Evolutionary conservation across 2,888 invertebrate genomes (phyloP).

Genomic region (Drosophila hawaiiensis): DNA sequence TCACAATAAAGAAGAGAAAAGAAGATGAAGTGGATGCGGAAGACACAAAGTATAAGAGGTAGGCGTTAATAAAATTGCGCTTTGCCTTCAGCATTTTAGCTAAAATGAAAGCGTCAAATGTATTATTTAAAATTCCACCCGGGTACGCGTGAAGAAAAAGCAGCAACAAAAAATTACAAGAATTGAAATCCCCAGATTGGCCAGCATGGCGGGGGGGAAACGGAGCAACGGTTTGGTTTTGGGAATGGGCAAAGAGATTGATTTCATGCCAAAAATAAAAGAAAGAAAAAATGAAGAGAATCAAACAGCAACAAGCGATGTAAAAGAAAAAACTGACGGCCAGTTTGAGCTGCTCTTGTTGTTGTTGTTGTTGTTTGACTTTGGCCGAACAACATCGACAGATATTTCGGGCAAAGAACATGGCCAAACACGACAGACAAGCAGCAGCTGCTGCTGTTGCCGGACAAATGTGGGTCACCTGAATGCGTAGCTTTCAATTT

Average conservation of each 20-base stretch:
- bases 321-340: conserved; percentile 31
- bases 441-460: conserved; percentile 39
- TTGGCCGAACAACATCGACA: conserved; percentile 44
- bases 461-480: conserved; percentile 71
- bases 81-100: conserved; percentile 61
- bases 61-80: conserved; percentile 53
- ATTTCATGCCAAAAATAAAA: conserved; percentile 61
- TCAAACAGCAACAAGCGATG: conserved; percentile 30
- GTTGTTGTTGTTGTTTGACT: conserved; percentile 16
- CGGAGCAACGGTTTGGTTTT: conserved; percentile 12
- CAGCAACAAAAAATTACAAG: conserved; percentile 24
- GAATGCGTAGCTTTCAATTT: conserved; percentile 77
- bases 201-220: conserved; percentile 7
- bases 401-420: conserved; percentile 57
- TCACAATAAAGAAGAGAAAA: conserved; percentile 11
- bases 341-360: conserved; percentile 33
- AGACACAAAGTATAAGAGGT: conserved; percentile 35
- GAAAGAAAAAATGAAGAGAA: conserved; percentile 34
- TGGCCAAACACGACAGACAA: conserved; percentile 50
- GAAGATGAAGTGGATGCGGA: conserved; percentile 12
- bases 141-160: conserved; percentile 42
- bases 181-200: conserved; percentile 55
- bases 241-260: conserved; percentile 62
- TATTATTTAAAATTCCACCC: conserved; percentile 70
- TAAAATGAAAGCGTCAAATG: conserved; percentile 75